phyloP scores from a whole-genome alignment of 2,888 invertebrate genomes.

The Diarsia rubi region DNA sequence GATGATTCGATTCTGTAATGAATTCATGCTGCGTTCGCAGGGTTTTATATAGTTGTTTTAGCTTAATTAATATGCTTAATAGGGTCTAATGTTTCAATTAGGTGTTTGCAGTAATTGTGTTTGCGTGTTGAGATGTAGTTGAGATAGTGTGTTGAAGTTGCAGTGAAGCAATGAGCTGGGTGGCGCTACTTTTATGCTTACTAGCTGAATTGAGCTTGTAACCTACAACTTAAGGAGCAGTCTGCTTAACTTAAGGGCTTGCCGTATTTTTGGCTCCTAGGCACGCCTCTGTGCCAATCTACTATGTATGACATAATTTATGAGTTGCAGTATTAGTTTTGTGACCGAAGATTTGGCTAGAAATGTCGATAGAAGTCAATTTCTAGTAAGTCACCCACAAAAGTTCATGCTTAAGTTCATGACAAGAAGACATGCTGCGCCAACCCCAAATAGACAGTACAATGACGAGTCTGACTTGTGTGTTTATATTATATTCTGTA shows the following conservation, averaged over 20 bases:
- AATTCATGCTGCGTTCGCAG: conserved; percentile 70
- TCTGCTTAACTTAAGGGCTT: too few species aligned
- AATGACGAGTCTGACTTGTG: background rate
- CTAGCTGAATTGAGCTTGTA: too few species aligned
- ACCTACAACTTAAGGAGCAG: too few species aligned
- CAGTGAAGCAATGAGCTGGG: background rate
- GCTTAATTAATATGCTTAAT: conserved; percentile 70
- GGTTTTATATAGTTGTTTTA: conserved; percentile 67
- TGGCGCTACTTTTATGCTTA: too few species aligned
- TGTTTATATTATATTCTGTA: background rate
- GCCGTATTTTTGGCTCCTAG: too few species aligned
- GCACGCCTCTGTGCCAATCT: too few species aligned
- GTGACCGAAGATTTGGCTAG: background rate
- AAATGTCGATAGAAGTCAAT: background rate
- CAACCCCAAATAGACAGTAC: background rate
- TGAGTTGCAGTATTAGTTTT: background rate
- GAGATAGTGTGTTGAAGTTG: background rate
- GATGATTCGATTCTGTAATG: conserved; percentile 76
- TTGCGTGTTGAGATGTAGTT: background rate
- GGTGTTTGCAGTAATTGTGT: conserved; percentile 38
- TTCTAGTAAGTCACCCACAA: background rate
- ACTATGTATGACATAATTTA: background rate
- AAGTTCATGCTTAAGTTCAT: background rate
- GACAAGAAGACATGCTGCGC: background rate
- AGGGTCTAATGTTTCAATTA: conserved; percentile 66